phyloP scores from a whole-genome alignment of 1,140 invertebrate species.

The Plutomurus gul region DNA sequence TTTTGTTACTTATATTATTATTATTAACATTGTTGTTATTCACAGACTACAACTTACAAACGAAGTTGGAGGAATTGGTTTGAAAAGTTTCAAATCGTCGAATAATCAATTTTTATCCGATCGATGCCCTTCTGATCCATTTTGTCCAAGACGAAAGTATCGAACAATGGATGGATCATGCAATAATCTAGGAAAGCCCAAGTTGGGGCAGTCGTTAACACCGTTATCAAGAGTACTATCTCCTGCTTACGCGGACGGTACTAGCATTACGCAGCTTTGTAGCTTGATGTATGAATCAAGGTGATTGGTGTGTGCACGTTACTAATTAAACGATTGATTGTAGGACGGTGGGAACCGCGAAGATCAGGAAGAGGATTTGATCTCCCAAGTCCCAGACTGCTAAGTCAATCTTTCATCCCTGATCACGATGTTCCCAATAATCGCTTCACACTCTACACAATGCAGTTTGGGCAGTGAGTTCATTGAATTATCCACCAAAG shows the following conservation, averaged over 20 bases:
- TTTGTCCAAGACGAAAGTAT: conserved; percentile 64
- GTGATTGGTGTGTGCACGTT: too few species aligned
- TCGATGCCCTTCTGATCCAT: conserved; percentile 27
- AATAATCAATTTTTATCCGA: conserved; percentile 1
- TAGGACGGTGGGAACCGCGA: conserved; percentile 69
- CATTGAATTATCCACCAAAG: too few species aligned
- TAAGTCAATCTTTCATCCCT: conserved; percentile 60
- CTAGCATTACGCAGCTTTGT: neutral
- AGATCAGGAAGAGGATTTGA: conserved; percentile 60
- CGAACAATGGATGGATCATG: conserved; percentile 81
- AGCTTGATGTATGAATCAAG: too few species aligned
- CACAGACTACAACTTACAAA: conserved; percentile 31
- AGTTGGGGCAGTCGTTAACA: conserved; percentile 73
- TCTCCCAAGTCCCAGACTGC: conserved; percentile 61
- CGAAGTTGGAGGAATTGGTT: conserved; percentile 37
- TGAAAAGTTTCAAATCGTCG: conserved; percentile 36
- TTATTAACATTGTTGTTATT: neutral
- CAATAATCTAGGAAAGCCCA: conserved; percentile 76
- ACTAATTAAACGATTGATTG: neutral
- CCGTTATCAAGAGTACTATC: conserved; percentile 80
- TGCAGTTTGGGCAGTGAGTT: conserved; percentile 75
- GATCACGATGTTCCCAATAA: conserved; percentile 58
- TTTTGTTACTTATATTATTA: too few species aligned
- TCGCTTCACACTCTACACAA: conserved; percentile 66
- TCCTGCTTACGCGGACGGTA: conserved; percentile 79